Evolutionary conservation across 2,113 vertebrate genomes (phyloP).

Genomic region (Sinocyclocheilus anophthalmus): DNA sequence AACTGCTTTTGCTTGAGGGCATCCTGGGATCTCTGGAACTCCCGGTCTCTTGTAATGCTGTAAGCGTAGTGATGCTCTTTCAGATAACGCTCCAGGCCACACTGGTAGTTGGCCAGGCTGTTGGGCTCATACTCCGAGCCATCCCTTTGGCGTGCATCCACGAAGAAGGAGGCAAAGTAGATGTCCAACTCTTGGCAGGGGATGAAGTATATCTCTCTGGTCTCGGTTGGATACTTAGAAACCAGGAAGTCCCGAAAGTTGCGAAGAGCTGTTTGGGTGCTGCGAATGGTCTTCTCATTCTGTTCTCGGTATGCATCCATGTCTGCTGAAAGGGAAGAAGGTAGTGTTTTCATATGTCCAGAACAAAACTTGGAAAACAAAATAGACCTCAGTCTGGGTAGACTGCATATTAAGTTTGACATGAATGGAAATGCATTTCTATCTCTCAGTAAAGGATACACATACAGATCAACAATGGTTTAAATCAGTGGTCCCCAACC

Average conservation of each 20-base stretch:
- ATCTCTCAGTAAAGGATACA: background rate
- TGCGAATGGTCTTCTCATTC: conserved; percentile 87
- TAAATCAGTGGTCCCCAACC: background rate
- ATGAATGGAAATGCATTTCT: background rate
- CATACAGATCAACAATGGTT: background rate
- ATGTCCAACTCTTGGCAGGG: conserved; percentile 84
- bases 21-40: conserved; percentile 85
- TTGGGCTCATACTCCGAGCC: conserved; percentile 87
- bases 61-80: conserved; percentile 84
- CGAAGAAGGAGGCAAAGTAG: conserved; percentile 86
- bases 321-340: conserved; percentile 61
- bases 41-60: conserved; percentile 85
- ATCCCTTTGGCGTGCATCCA: conserved; percentile 85
- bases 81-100: conserved; percentile 83
- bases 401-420: background rate
- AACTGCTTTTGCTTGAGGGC: conserved; percentile 85
- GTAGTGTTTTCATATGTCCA: conserved; percentile 4
- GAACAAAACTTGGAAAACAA: conserved; percentile 17
- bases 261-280: conserved; percentile 83
- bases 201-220: conserved; percentile 82
- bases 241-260: conserved; percentile 87
- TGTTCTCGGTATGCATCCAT: conserved; percentile 85
- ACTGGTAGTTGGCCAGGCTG: conserved; percentile 86
- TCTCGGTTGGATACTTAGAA: conserved; percentile 83
- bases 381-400: background rate